Percentiles rank a stretch among this genome's conserved stretches.
phyloP scores from a whole-genome alignment of 2,113 vertebrate genomes.

The Oreocharis arfaki region DNA sequence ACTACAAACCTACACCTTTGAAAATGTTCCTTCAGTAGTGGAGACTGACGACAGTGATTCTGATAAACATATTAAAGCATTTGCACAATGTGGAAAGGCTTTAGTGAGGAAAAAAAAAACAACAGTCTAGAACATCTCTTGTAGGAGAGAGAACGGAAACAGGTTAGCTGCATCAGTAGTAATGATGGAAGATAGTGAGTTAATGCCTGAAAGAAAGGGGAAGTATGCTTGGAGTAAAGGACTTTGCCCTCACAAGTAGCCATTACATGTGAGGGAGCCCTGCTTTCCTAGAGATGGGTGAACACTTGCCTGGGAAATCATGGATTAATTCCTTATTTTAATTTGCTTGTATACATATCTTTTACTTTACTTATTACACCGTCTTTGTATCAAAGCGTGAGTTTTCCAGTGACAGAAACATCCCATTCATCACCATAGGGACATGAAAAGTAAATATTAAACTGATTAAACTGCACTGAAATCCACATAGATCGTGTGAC shows the following conservation, averaged over 20 bases:
- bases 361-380: background rate
- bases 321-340: background rate
- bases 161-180: background rate
- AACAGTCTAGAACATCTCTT: background rate
- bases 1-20: background rate
- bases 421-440: background rate
- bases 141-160: background rate
- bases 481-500: background rate
- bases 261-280: rapidly evolving
- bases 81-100: background rate
- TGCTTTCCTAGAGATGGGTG: background rate
- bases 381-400: background rate
- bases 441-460: background rate
- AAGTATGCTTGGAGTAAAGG: background rate
- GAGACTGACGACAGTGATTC: background rate
- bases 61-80: background rate
- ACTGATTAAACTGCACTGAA: background rate
- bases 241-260: background rate
- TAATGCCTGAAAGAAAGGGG: background rate
- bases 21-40: background rate
- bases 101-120: background rate
- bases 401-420: background rate
- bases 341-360: rapidly evolving
- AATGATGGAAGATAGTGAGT: background rate
- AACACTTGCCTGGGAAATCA: rapidly evolving